phyloP scores from a whole-genome alignment of 2,797 vertebrate genomes.

The Onychomys leucogaster region DNA sequence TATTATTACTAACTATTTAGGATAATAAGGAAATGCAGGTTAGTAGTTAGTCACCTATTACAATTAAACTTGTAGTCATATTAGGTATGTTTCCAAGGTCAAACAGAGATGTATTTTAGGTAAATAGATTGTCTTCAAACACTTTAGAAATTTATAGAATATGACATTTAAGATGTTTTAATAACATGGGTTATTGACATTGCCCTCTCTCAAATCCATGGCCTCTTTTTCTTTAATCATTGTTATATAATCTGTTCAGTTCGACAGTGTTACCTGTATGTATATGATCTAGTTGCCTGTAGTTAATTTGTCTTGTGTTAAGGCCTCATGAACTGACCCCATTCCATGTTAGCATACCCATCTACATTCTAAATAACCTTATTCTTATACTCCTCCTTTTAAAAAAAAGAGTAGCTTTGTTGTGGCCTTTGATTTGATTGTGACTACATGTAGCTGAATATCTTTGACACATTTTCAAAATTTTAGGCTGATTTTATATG shows the following conservation, averaged over 20 bases:
- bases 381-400: neutral
- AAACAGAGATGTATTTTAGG: too few species aligned
- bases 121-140: too few species aligned
- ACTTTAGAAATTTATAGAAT: too few species aligned
- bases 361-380: neutral
- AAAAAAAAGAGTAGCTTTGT: neutral
- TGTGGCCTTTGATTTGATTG: neutral
- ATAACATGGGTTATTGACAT: too few species aligned
- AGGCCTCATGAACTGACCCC: neutral
- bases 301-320: neutral
- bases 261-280: neutral
- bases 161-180: too few species aligned
- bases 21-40: too few species aligned
- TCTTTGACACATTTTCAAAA: neutral
- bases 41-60: too few species aligned
- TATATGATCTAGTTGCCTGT: neutral
- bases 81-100: too few species aligned
- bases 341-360: neutral
- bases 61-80: too few species aligned
- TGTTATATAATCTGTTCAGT: neutral
- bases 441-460: neutral
- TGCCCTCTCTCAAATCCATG: neutral
- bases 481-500: slow-evolving; percentile 12
- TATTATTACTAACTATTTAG: too few species aligned
- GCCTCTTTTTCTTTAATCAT: neutral